phyloP scores from a whole-genome alignment of 1,140 invertebrate genomes.

The Cyphomyrmex costatus region DNA sequence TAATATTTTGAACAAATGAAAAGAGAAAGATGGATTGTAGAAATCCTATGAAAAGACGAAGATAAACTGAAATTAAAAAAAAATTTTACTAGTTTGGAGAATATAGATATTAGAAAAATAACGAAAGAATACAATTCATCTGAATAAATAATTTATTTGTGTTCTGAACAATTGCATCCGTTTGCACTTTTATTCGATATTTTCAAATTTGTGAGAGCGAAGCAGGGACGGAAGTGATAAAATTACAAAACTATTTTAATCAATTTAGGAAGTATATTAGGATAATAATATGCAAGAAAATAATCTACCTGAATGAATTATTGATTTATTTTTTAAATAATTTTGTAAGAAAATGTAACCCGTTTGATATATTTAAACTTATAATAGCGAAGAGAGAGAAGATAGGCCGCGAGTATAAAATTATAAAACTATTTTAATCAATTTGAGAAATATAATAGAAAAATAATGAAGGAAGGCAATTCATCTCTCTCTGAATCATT shows the following conservation, averaged over 20 bases:
- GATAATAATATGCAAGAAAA: neutral
- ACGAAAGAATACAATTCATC: neutral
- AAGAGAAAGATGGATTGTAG: neutral
- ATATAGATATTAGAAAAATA: neutral
- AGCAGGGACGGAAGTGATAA: too few relatives aligned
- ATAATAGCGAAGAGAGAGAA: neutral
- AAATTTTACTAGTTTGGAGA: neutral
- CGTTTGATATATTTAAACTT: slow-evolving; percentile 35
- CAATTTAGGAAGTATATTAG: neutral
- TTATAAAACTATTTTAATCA: slow-evolving; percentile 64
- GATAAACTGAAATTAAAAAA: too few relatives aligned
- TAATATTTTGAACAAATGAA: neutral
- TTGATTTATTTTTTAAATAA: neutral
- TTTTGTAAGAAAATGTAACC: too few relatives aligned
- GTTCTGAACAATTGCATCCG: neutral
- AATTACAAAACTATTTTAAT: too few relatives aligned
- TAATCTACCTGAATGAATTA: neutral
- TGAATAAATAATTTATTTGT: neutral
- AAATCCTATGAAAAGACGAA: neutral
- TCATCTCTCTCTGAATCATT: too few relatives aligned
- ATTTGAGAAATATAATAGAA: too few relatives aligned
- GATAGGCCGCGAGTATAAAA: too few relatives aligned
- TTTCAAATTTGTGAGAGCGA: too few relatives aligned
- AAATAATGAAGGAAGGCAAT: too few relatives aligned
- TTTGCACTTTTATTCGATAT: too few relatives aligned